Percentiles rank a stretch among this genome's conserved stretches.
Evolutionary conservation across 2,797 vertebrate species (phyloP).

Genomic region (Sciurus vulgaris): DNA sequence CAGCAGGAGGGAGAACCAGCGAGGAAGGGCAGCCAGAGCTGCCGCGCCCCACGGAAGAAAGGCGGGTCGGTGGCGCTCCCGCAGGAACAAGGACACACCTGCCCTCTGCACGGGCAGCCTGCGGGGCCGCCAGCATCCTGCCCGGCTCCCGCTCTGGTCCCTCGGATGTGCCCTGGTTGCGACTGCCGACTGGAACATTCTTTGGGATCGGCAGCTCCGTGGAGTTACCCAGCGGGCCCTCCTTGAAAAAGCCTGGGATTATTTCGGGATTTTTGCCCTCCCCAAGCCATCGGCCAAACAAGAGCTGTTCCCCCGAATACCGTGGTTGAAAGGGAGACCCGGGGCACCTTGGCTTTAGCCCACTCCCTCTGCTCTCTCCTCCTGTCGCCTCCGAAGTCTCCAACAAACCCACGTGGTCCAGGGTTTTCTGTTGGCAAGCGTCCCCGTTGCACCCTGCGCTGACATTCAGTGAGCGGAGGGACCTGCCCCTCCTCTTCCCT

Average conservation of each 20-base stretch:
- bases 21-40: background rate
- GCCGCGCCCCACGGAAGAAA: background rate
- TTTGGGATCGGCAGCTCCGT: background rate
- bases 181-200: background rate
- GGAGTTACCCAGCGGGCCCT: background rate
- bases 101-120: background rate
- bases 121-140: background rate
- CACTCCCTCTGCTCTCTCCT: background rate
- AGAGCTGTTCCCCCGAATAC: background rate
- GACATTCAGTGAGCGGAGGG: background rate
- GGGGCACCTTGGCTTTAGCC: background rate
- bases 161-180: background rate
- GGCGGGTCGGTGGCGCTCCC: background rate
- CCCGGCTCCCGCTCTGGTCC: background rate
- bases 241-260: background rate
- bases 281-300: background rate
- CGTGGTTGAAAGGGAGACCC: background rate
- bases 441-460: background rate
- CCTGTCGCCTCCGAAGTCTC: background rate
- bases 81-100: background rate
- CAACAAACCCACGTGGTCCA: background rate
- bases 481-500: background rate
- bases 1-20: rapidly evolving
- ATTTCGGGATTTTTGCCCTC: background rate
- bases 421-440: background rate